Conservation (phyloP, 2,888 invertebrate species). For the Orthosia cruda region DNA sequence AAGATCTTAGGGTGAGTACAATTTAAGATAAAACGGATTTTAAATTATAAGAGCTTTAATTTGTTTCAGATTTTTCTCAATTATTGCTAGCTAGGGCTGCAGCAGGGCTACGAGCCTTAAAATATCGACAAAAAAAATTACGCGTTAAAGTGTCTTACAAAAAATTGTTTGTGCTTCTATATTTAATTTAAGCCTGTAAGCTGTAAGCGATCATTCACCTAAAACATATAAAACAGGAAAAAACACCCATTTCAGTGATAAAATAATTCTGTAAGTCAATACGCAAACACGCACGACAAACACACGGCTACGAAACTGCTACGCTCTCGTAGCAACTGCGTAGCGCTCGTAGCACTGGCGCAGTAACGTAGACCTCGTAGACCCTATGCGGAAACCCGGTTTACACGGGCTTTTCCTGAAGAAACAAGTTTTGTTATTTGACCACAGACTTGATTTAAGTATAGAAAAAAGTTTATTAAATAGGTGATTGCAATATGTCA, state of each 20-base stretch:
- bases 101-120: too few relatives aligned
- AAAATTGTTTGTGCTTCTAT: too few relatives aligned
- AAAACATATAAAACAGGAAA: background rate
- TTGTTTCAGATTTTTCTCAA: too few relatives aligned
- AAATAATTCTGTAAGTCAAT: slow-evolving; percentile 32
- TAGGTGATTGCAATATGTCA: too few relatives aligned
- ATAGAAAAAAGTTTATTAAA: too few relatives aligned
- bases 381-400: slow-evolving; percentile 50
- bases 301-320: slow-evolving; percentile 58
- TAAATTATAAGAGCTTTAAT: too few relatives aligned
- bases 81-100: too few relatives aligned
- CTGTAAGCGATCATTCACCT: slow-evolving; percentile 6
- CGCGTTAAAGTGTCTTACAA: too few relatives aligned
- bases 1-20: background rate
- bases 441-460: too few relatives aligned
- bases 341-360: slow-evolving; percentile 67
- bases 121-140: too few relatives aligned
- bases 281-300: slow-evolving; percentile 26
- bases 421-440: background rate
- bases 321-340: slow-evolving; percentile 64
- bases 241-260: background rate
- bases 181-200: too few relatives aligned
- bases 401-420: slow-evolving; percentile 19
- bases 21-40: too few relatives aligned
- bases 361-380: slow-evolving; percentile 62